Conservation (phyloP, 2,113 vertebrate species). For the Phrynosoma platyrhinos region DNA sequence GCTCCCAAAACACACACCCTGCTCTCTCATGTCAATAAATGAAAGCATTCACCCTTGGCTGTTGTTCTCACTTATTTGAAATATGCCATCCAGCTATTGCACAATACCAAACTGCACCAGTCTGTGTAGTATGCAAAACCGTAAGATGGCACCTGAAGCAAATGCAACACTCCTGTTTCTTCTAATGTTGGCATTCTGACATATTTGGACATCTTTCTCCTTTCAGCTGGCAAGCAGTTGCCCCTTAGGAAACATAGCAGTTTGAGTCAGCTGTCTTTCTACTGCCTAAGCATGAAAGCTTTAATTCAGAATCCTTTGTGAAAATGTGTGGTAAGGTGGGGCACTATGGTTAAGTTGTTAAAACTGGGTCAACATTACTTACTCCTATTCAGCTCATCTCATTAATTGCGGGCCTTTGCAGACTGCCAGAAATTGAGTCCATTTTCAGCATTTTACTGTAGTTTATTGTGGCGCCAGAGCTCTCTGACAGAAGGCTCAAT, state of each 20-base stretch:
- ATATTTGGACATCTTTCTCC: neutral
- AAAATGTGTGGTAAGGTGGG: neutral
- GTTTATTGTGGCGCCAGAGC: no score
- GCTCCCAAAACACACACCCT: conserved; percentile 9
- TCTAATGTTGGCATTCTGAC: neutral
- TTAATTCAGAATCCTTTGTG: conserved; percentile 21
- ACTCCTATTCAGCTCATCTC: neutral
- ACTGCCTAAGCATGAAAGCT: neutral
- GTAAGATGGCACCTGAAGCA: conserved; percentile 3
- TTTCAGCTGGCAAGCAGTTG: conserved; percentile 18
- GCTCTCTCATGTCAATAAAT: neutral
- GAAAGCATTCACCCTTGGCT: conserved; percentile 7
- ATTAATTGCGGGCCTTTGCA: no score
- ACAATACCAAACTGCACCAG: neutral
- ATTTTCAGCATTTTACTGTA: no score
- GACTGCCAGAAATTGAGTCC: no score
- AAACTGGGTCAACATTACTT: neutral
- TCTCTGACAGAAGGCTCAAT: no score
- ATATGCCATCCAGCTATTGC: conserved; percentile 29
- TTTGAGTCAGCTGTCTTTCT: conserved; percentile 36
- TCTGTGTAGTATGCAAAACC: neutral
- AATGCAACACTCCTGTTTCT: neutral
- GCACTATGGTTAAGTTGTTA: neutral
- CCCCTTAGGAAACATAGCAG: conserved; percentile 7
- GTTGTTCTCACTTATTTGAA: conserved; percentile 1